Evolutionary conservation across 2,113 vertebrate species (phyloP).

Genomic region (Chaetorhynchus papuensis): DNA sequence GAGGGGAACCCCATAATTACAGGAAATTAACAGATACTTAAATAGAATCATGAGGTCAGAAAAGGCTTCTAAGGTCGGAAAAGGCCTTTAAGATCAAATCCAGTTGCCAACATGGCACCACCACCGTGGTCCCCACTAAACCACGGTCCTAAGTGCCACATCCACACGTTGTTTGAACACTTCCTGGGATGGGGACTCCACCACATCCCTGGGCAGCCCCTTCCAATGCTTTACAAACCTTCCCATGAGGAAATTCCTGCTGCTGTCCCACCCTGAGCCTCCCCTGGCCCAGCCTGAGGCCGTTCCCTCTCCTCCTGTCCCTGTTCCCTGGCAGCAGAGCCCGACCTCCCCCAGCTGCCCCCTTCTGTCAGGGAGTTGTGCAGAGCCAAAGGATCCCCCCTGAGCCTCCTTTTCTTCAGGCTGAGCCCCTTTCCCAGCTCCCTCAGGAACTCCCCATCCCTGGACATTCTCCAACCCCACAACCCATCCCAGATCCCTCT

Average conservation of each 20-base stretch:
- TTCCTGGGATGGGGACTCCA: no score
- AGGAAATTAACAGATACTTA: background rate
- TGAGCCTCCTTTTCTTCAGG: background rate
- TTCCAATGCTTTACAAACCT: background rate
- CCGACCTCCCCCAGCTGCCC: background rate
- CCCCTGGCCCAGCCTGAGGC: background rate
- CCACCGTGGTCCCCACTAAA: background rate
- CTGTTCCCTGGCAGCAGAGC: background rate
- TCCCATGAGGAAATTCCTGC: background rate
- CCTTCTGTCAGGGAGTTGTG: background rate
- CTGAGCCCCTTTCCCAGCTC: background rate
- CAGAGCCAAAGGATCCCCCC: background rate
- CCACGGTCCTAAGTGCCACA: background rate
- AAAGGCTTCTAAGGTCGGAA: background rate
- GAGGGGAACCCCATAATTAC: background rate
- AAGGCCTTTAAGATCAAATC: background rate
- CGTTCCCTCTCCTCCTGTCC: background rate
- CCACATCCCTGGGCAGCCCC: background rate
- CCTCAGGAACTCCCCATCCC: background rate
- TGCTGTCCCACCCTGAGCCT: background rate
- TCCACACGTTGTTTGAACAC: background rate
- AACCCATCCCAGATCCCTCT: background rate
- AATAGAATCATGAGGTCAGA: background rate
- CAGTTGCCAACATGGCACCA: background rate
- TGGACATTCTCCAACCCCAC: no score